Evolutionary conservation across 1,140 invertebrate genomes (phyloP).

Genomic region (Nephila pilipes): DNA sequence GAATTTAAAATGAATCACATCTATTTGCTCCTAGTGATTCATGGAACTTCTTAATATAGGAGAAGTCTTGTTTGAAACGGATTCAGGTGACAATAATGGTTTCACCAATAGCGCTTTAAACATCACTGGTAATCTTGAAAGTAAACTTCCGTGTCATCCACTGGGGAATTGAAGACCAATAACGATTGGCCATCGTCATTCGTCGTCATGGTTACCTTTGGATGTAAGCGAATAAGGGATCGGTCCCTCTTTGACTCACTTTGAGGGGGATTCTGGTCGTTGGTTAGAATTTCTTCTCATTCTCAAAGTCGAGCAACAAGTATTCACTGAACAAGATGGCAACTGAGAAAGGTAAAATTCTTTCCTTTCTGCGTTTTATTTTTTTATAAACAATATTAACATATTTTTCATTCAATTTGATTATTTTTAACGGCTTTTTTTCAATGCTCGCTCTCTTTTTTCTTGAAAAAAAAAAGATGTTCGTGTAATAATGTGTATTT

Average conservation of each 20-base stretch:
- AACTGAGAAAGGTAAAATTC: neutral
- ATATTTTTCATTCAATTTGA: too few species aligned
- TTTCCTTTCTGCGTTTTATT: too few species aligned
- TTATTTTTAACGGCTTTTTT: too few species aligned
- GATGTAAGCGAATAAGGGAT: slow-evolving; percentile 3
- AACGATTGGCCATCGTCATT: neutral
- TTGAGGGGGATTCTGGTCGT: neutral
- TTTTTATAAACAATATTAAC: neutral
- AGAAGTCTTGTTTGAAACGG: neutral
- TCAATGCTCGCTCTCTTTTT: too few species aligned
- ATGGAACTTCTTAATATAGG: neutral
- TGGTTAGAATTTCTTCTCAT: neutral
- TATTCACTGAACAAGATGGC: neutral
- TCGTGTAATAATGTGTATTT: too few species aligned
- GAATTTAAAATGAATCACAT: neutral
- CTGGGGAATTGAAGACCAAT: neutral
- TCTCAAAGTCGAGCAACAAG: neutral
- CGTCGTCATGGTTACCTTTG: neutral
- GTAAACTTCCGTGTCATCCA: neutral
- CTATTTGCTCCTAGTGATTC: neutral
- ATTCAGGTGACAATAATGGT: neutral
- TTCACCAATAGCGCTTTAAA: neutral
- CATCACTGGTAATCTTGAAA: neutral
- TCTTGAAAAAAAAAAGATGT: too few species aligned
- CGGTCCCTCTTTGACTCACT: neutral